A percentile compares a stretch with the other conserved stretches of the same genome.
Evolutionary conservation across 2,113 vertebrate genomes (phyloP).

Genomic region (Amphiprion percula): DNA sequence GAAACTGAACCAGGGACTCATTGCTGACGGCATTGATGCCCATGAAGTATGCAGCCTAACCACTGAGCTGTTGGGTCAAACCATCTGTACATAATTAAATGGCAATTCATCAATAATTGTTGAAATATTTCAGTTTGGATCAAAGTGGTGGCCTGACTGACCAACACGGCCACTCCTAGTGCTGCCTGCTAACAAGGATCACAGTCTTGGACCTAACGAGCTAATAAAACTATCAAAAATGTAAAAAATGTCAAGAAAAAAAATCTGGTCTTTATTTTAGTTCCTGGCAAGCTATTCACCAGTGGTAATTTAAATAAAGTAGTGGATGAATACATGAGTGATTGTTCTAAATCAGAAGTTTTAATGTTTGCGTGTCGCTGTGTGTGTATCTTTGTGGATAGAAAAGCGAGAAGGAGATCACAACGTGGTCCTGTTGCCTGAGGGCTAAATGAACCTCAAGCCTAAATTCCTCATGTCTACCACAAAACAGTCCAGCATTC

Average conservation of each 20-base stretch:
- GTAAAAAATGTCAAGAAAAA: not conserved
- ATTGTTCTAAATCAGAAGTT: constrained; percentile 2
- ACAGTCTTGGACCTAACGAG: no score
- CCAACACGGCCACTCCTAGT: no score
- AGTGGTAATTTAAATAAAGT: not conserved
- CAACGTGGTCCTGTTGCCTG: constrained; percentile 64
- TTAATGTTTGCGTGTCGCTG: not conserved
- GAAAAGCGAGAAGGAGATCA: constrained; percentile 48
- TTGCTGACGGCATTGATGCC: no score
- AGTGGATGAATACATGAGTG: not conserved
- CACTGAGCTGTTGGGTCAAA: no score
- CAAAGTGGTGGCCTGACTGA: no score
- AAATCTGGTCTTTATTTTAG: not conserved
- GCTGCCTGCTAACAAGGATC: no score
- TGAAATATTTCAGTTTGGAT: no score
- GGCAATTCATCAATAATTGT: no score
- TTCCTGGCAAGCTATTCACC: not conserved
- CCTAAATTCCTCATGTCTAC: constrained; percentile 81
- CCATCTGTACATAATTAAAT: no score
- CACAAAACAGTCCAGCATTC: constrained; percentile 73
- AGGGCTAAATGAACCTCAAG: constrained; percentile 66
- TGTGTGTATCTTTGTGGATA: constrained; percentile 38
- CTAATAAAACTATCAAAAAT: no score
- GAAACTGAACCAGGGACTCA: no score
- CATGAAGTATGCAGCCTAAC: no score